Base-by-base conservation (phyloP, 1,140 invertebrate genomes). In the Bombyx mandarina region DNA sequence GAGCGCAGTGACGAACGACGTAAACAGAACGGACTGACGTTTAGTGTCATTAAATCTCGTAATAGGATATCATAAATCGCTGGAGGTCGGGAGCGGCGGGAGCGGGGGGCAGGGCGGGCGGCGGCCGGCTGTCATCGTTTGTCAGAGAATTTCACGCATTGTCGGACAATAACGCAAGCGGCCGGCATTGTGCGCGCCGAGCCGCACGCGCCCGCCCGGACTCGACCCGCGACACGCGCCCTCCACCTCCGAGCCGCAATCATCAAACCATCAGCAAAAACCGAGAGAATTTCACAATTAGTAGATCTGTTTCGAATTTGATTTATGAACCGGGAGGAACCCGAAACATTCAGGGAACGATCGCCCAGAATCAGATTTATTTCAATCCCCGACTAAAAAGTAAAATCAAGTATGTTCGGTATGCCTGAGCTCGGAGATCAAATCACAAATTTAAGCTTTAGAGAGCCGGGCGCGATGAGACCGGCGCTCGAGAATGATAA, bases 1-100 rank as follows among this genome's bases (percentile, higher is more conserved):
- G 54, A 9, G 52, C 59, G 43, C 52, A 52, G 61, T 66, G 66
- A 71, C 63, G 52, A 60, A 62, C 57, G 64, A 66, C 65, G 58
- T 56, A 68, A 73, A 71, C 69, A 70, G 62, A 65, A 63, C 62
- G 67, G 52, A 57, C 69, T 69, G 71, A 71, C 71, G 67, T 70
- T 65, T 68, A 71, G 67, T 73, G 70, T 86, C 82, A 81, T 86
- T 86, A 82, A 84, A 84, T 84, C 79, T 84, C 77, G 75, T 86
- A 86, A 82, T 84, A 84, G 79, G 83, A 79, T 82, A 82, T 82
- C 79, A 82, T 84, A 86, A 86, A 86, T 84, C 72, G 79, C 75
- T 72, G 74, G 72, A 82, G 77, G 79, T 75, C 75, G 79, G 66
- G 71, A 66, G 73, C 63, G 66, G 71, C 61, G 68, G 52, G 8